Conservation (phyloP, 2,113 vertebrate genomes). For the Mystacornis crossleyi region DNA sequence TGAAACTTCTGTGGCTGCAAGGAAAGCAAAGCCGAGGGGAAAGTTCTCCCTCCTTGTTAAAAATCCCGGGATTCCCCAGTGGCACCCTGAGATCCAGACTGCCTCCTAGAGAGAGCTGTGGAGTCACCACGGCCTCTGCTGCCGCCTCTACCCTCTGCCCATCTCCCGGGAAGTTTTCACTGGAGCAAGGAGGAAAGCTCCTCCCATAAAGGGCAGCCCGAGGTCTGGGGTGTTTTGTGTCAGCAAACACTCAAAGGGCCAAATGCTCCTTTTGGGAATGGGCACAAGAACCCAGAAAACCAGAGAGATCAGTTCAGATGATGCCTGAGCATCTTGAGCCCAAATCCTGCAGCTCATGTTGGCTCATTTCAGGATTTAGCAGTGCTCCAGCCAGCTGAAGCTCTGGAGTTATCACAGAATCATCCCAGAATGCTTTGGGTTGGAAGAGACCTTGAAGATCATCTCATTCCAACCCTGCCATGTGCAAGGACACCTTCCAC, state of each 20-base stretch:
- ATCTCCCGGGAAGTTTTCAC: accelerated
- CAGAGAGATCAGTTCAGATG: not conserved
- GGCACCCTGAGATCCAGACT: not conserved
- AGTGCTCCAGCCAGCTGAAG: not conserved
- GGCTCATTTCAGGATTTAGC: not conserved
- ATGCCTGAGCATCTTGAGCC: not conserved
- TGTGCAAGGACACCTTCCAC: not conserved
- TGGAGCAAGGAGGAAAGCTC: not conserved
- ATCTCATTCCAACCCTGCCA: accelerated
- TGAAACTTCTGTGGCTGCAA: not conserved
- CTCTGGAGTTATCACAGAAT: not conserved
- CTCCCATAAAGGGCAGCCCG: accelerated
- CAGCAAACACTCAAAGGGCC: not conserved
- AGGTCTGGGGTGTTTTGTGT: not conserved
- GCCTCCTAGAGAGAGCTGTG: not conserved
- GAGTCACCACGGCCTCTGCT: accelerated
- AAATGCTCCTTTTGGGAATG: not conserved
- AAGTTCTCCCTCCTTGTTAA: not conserved
- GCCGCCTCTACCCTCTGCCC: not conserved
- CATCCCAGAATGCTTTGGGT: not conserved
- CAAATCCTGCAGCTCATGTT: accelerated
- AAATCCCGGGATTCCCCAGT: accelerated
- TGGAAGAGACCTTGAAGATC: not conserved
- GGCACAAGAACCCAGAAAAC: not conserved
- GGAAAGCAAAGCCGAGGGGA: not conserved